These are phyloP conservation scores for Oryzias javanicus DNA, from an alignment of 2,113 vertebrate genomes.

Conservation along the genomic window DNA sequence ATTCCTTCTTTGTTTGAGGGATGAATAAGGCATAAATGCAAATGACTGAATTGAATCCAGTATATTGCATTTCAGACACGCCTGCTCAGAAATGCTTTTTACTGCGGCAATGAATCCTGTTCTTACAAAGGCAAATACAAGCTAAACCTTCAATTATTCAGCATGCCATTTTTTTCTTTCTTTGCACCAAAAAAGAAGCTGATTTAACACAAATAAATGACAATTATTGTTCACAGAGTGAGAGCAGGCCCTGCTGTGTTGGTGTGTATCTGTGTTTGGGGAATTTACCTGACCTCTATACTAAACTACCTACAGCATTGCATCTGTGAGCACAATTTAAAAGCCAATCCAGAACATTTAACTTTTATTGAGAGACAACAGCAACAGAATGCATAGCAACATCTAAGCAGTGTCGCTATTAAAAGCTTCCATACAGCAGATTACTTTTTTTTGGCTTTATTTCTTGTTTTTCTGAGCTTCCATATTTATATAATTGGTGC, in stretches of 20 bases:
- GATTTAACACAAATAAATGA: too few relatives aligned
- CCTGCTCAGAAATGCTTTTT: too few relatives aligned
- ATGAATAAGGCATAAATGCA: conserved; percentile 15
- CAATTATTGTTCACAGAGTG: conserved; percentile 33
- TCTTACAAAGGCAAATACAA: too few relatives aligned
- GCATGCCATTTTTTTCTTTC: too few relatives aligned
- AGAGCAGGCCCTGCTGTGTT: conserved; percentile 20
- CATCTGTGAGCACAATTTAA: conserved; percentile 46
- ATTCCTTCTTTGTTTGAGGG: conserved; percentile 12
- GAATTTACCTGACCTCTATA: conserved; percentile 4
- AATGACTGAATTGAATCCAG: conserved; percentile 18
- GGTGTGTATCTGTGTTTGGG: background rate
- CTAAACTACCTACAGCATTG: conserved; percentile 24
- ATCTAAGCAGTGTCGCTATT: conserved; percentile 58
- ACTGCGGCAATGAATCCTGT: too few relatives aligned
- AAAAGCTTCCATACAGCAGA: conserved; percentile 39
- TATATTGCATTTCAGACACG: conserved; percentile 7
- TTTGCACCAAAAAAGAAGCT: too few relatives aligned
- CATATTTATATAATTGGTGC: conserved; percentile 2
- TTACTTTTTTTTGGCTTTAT: background rate
- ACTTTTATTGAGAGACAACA: conserved; percentile 43
- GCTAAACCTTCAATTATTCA: too few relatives aligned
- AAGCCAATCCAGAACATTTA: conserved; percentile 42
- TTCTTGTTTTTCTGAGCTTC: background rate
- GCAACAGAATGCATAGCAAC: conserved; percentile 39